Evolutionary conservation across 2,888 invertebrate genomes (phyloP), one percentile per base, ranked within the genome.

Genomic region (Slavum lentiscoides): DNA sequence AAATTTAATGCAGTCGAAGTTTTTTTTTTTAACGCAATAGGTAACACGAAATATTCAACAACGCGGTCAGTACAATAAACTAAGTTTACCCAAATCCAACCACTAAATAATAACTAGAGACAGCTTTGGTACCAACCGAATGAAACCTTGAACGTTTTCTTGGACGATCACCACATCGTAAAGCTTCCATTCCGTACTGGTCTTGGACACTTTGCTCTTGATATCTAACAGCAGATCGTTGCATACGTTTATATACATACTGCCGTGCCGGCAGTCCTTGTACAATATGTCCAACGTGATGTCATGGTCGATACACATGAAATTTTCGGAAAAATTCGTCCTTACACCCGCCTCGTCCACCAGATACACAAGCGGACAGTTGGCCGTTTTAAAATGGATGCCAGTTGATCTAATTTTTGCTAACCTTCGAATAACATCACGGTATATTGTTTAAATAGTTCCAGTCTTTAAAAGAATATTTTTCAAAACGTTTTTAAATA

Each of bases 311-410:
- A 76, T 69, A 17, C n/a, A n/a, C 76, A 69, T 69, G 17, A 76
- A 76, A 17, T n/a, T 61, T 8, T 68, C 76, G 0, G 68, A 68
- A 11, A 76, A 76, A 21, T 76, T 76, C n/a, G 76, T 76, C 17
- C 76, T 9, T 17, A 76, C 61, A 15, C 76, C 76, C 11, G 76
- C 76, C 61, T 76, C 76, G 49, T 76, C 76, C 49, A 76, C 76
- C 69, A 76, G 21, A 6, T 76, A 76, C 61, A 69, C 76, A 15
- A 76, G 49, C 17, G 76, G 76, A 21, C 76, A 49, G 17, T 61
- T 61, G 9, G n/a, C 7, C 2, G 76, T 49, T 11, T 61, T 68
- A 59, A 76, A 76, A 49, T 69, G 76, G 49, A 76, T 76, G 37
- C 76, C 61, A 1, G 59, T 49, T 6, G 76, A 39, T 2, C 49